Base-by-base conservation (phyloP, 2,113 vertebrate species). In the Pseudopodoces humilis region DNA sequence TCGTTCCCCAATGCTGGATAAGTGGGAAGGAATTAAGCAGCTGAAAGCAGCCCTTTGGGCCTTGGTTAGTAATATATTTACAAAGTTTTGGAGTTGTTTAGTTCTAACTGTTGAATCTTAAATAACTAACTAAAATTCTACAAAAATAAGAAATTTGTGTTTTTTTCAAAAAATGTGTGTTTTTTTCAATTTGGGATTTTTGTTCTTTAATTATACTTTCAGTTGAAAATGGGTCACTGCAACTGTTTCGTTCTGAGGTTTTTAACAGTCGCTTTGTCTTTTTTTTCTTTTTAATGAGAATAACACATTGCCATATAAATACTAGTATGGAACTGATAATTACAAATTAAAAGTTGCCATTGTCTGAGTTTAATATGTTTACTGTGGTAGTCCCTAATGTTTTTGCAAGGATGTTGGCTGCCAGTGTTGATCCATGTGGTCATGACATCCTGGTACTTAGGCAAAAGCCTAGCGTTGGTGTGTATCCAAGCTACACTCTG, bases 1-100 rank as follows among this genome's bases (percentile, higher is more conserved):
- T 93, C 99, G 98, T 94, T 99, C 98, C 85, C 99, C 99, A 92
- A 98, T 99, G 97, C 98, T 99, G 98, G 99, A 99, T 98, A 99
- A 98, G 85, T 99, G 99, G 99, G 99, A 99, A 98, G 99, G 99
- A 94, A 98, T 99, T 86, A 99, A 99, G 97, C 99, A 99, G 89
- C 98, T 99, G 93, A 99, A 99, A 97, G 98, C 99, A 95, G 99
- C 99, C 88, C 99, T 99, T 91, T 99, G 99, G 99, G 99, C 99
- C 58, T 97, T 99, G 98, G 99, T 99, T 94, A 98, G 99, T 98
- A 96, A 52, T 67, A 75, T 9, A 90, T 97, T 56, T 94, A 17
- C 33, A 74, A 76, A 33, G n/a, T 62, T 30, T 37, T 87, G 24
- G 6, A 50, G 24, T 56, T 52, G 17, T 92, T 89, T 78, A 84